Conservation (phyloP, 2,797 vertebrate species). For the Ciconia nigra region DNA sequence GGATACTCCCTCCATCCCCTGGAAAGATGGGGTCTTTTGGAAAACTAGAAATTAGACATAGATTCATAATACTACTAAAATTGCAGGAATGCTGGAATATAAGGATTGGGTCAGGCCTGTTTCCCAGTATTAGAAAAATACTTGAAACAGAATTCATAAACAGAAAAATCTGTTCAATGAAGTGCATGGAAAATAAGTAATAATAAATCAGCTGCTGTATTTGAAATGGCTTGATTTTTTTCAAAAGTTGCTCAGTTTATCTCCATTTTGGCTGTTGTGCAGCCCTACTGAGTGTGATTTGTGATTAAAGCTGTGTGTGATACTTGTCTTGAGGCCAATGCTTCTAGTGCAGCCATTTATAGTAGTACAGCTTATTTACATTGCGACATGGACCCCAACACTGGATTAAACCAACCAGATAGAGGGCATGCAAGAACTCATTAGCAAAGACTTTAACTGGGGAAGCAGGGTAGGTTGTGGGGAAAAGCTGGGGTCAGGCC, state of each 20-base stretch:
- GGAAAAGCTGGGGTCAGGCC: not conserved
- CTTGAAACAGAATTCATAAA: slow-evolving; percentile 3
- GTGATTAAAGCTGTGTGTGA: not conserved
- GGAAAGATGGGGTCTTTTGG: not conserved
- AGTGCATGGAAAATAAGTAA: not conserved
- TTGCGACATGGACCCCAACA: not conserved
- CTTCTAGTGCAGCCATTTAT: not conserved
- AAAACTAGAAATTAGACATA: not conserved
- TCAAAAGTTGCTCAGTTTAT: not conserved
- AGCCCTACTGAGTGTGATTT: not conserved
- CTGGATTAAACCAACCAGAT: not conserved
- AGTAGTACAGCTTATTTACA: not conserved
- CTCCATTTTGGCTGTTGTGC: not conserved
- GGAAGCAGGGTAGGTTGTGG: not conserved
- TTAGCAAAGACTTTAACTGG: not conserved
- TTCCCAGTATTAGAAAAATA: not conserved
- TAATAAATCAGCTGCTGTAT: not conserved
- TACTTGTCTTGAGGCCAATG: not conserved
- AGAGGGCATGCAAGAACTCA: not conserved
- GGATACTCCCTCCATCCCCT: not conserved
- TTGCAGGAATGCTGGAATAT: not conserved
- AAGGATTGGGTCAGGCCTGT: not conserved
- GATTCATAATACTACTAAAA: not conserved
- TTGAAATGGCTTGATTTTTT: not conserved
- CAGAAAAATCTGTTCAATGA: not conserved